Evolutionary conservation across 2,888 invertebrate genomes (phyloP).

Genomic region (Tenthredo notha): DNA sequence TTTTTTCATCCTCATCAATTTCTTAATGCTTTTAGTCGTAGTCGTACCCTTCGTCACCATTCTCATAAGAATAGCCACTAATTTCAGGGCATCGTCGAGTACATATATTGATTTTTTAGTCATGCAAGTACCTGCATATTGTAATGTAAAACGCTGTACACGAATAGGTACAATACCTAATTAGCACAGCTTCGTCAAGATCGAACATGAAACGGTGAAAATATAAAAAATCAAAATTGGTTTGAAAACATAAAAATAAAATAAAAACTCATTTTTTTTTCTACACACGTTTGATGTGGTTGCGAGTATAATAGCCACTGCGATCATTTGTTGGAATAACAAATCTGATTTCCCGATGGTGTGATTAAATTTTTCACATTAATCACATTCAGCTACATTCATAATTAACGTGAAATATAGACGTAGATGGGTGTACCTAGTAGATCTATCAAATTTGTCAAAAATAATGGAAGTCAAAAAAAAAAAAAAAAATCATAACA

Average conservation of each 20-base stretch:
- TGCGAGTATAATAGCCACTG: not conserved
- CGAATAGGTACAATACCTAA: not conserved
- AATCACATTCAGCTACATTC: not conserved
- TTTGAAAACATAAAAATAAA: not conserved
- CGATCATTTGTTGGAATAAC: not conserved
- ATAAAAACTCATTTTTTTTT: not conserved
- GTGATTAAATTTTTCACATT: not conserved
- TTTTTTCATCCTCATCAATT: not conserved
- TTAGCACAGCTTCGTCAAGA: not conserved
- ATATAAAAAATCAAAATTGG: not conserved
- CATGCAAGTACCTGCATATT: not conserved
- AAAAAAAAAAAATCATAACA: not conserved
- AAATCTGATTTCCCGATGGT: slow-evolving; percentile 6
- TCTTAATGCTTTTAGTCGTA: not conserved
- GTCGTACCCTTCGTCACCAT: not conserved
- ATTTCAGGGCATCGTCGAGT: not conserved
- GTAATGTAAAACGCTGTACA: not conserved
- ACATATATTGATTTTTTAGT: not conserved
- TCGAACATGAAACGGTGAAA: not conserved
- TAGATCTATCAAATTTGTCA: not conserved
- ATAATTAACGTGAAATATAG: not conserved
- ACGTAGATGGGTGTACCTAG: not conserved
- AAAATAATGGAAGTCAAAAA: not conserved
- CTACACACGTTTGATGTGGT: not conserved
- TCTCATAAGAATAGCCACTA: not conserved